Evolutionary conservation across 2,113 vertebrate genomes (phyloP), one percentile per base, ranked within the genome.

Genomic region (Fregata magnificens): DNA sequence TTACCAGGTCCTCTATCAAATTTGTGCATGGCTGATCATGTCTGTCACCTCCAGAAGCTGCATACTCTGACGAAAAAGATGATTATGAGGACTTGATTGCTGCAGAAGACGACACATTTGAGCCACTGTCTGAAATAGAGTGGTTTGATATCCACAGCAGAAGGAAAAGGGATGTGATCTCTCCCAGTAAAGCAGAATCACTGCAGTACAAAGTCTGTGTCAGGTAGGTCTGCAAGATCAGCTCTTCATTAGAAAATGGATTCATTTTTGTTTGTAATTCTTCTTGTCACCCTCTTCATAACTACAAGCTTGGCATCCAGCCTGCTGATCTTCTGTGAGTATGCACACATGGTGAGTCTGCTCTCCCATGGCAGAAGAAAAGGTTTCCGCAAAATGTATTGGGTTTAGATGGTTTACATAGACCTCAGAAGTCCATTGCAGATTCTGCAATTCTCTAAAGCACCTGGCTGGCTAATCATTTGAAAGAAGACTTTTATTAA

Each of bases 91-190:
- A 67, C 1, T 18, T 13, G 12, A 18, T 22, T 38, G 28, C 34
- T 45, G 13, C 19, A 84, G 55, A 45, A 81, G 26, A 34, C 5
- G 44, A 7, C 2, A 10, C 7, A 0, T 88, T 70, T 22, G 91
- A 97, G 47, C 86, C 62, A 5, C 47, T 90, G 18, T 72, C 95
- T 88, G 45, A 56, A 65, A 90, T 97, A 17, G 97, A 97, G 45
- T 98, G 97, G 98, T 98, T 98, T 90, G 98, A 98, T 72, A 96
- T 98, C 44, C 98, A 13, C 49, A 97, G 44, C 19, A 98, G 98
- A 78, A 98, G 96, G 38, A 98, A 93, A 94, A 97, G 98, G 71
- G 92, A 97, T 36, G 76, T 81, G 31, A 58, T 22, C 4, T 21
- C 62, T 56, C 36, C 63, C 25, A 73, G 63, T 26, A 97, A 95